phyloP scores from a whole-genome alignment of 2,888 invertebrate species.

The Drosophila yooni region DNA sequence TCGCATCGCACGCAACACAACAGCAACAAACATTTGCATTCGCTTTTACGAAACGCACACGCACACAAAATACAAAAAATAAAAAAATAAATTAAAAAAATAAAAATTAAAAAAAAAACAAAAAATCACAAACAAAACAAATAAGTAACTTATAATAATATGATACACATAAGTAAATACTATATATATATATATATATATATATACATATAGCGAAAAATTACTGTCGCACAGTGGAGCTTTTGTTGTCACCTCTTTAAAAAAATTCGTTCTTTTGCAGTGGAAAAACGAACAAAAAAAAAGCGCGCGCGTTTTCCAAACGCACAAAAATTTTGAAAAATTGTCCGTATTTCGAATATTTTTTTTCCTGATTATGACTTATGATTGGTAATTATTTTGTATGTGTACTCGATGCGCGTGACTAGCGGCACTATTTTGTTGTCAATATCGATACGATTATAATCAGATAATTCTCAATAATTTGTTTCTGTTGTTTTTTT shows the following conservation, averaged over 20 bases:
- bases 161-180: constrained; percentile 9
- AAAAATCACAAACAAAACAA: constrained; percentile 19
- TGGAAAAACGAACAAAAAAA: constrained; percentile 27
- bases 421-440: constrained; percentile 17
- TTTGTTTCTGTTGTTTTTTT: constrained; percentile 22
- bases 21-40: constrained; percentile 47
- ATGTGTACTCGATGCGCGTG: constrained; percentile 13
- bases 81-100: not conserved
- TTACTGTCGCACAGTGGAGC: not conserved
- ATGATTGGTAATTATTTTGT: constrained; percentile 4
- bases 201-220: constrained; percentile 19
- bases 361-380: not conserved
- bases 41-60: constrained; percentile 53
- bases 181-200: constrained; percentile 11
- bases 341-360: constrained; percentile 8
- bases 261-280: constrained; percentile 26
- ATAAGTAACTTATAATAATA: constrained; percentile 28
- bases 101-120: constrained; percentile 10
- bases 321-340: constrained; percentile 28
- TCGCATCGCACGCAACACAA: constrained; percentile 31
- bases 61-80: constrained; percentile 44
- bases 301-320: constrained; percentile 63
- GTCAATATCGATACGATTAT: constrained; percentile 20
- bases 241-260: constrained; percentile 56
- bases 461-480: constrained; percentile 32